Evolutionary conservation across 2,113 vertebrate genomes (phyloP), one percentile per base, ranked within the genome.

Genomic region (Bufo bufo): DNA sequence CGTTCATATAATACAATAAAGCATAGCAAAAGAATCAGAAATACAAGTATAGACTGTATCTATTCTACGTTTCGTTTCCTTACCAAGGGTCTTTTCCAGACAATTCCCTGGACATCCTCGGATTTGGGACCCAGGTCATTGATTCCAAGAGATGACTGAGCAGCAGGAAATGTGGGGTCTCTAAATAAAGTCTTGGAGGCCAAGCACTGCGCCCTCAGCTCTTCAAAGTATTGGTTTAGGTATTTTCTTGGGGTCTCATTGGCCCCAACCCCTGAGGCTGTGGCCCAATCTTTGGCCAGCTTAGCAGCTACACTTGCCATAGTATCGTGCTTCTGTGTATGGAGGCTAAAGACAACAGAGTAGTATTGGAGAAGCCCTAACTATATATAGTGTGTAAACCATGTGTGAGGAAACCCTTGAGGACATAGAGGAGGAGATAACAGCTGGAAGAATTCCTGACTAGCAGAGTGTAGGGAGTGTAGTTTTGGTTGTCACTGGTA

Each of bases 81-180:
- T 95, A 98, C 97, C 93, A 47, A 89, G 50, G 97, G 98, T 3
- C 95, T 92, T 90, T 96, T 97, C 97, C 97, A 99, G 85, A 92
- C 52, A 20, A 97, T 90, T 3, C 96, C 97, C 50, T 91, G 93
- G 23, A 93, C 95, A 85, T 97, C 96, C 43, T 33, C 66, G 16
- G 97, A 97, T 75, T 84, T 81, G 0, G 93, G 94, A 69, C 97
- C 96, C 47, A 99, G 93, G 4, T 98, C 97, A 0, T 71, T 94
- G 89, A 96, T 96, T 80, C 97, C 97, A 91, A 99, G 91, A 0
- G 93, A 89, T 12, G n/a, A 56, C 50, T 56, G 52, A 6, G 49
- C 20, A 13, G 77, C 77, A 33, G 77, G 77, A 78, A 78, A 78
- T 13, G 49, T 56, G 8, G 77, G 77, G 47, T 78, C 77, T 16